Base-by-base conservation (phyloP, 2,797 vertebrate species). In the Enteromius afrohamiltoni region DNA sequence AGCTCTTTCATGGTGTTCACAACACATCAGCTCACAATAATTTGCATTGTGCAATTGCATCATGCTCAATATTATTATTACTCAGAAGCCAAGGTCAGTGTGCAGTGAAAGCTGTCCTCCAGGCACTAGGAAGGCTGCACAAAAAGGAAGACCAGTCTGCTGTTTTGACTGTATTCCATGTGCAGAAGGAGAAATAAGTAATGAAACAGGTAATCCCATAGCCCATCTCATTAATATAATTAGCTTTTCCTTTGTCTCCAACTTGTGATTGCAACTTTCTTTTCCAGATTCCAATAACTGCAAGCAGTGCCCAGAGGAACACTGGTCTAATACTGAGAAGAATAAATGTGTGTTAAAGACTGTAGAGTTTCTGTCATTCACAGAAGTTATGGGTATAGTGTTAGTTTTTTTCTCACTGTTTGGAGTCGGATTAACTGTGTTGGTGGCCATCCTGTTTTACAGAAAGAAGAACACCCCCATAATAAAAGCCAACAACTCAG, bases 271-370 rank as follows among this genome's bases (percentile, higher is more conserved):
- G 5, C 4, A 34, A 34, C 4, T 6, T 90, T 91, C 76, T 78
- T 86, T 93, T 93, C 40, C 92, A 95, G 93, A 95, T 93, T 92
- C 93, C 86, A 90, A 88, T 91, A 90, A 91, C 88, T 95, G 94
- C 87, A 89, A 82, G 19, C 51, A 55, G 51, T 55, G 51, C n/a
- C 51, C 51, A 55, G 19, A 7, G 51, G 51, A 55, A 55, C 21
- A 21, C 19, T 55, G 51, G 51, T 21, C 51, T 55, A 55, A 55
- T 55, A 7, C 51, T n/a, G 51, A n/a, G 7, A 55, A 55, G 9
- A 55, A 55, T 9, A 53, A 9, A 53, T 53, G 51, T 55, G 19
- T 55, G 1, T 8, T 55, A 55, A 55, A 55, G 14, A 3, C 51
- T 55, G 8, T 55, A 55, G 51, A 55, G 51, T 55, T 16, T 55